Evolutionary conservation across 2,113 vertebrate genomes (phyloP).

Genomic region (Phoxinus phoxinus): DNA sequence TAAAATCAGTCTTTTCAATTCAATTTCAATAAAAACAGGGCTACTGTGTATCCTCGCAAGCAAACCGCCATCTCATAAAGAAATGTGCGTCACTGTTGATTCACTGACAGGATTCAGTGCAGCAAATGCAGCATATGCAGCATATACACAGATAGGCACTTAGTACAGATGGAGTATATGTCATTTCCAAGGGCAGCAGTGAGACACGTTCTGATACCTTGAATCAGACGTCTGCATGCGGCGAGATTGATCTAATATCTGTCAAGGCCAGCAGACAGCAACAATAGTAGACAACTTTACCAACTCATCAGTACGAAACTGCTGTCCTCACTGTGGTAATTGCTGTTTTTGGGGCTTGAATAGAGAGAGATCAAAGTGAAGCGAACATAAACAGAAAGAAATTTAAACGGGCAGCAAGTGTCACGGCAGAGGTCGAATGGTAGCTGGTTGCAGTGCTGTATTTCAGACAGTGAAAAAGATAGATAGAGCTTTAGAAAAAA

Average conservation of each 20-base stretch:
- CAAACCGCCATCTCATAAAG: neutral
- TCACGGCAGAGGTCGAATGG: neutral
- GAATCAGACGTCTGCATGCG: neutral
- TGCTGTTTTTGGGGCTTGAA: constrained; percentile 39
- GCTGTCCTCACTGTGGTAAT: constrained; percentile 28
- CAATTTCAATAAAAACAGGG: neutral
- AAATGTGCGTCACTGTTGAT: neutral
- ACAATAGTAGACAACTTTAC: constrained; percentile 18
- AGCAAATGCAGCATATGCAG: constrained; percentile 25
- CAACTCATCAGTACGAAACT: constrained; percentile 31
- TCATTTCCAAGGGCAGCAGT: constrained; percentile 23
- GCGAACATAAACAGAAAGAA: constrained; percentile 31
- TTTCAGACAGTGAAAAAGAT: neutral
- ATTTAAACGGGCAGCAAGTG: constrained; percentile 17
- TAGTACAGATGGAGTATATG: constrained; percentile 9
- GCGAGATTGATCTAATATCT: constrained; percentile 26
- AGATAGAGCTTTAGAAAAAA: neutral
- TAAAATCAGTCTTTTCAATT: neutral
- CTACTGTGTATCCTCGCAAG: neutral
- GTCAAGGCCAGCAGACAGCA: neutral
- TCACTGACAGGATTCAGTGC: constrained; percentile 11
- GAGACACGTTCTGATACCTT: neutral
- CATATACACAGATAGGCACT: constrained; percentile 5
- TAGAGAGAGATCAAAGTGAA: constrained; percentile 26
- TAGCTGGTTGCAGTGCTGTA: neutral